Conservation (phyloP, 2,888 invertebrate species). For the Ormyrus nitidulus region DNA sequence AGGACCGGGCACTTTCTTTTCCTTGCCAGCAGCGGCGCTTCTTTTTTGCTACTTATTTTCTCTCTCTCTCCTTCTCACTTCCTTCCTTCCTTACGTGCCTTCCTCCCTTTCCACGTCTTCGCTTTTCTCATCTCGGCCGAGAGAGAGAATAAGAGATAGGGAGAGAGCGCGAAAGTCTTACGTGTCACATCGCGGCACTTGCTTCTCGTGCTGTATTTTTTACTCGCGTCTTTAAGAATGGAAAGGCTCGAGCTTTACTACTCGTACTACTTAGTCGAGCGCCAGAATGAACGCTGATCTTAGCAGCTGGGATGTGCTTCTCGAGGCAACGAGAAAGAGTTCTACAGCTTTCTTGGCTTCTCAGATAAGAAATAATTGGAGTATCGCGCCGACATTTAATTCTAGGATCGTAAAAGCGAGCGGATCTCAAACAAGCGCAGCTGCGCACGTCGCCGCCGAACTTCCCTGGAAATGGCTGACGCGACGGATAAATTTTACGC, state of each 20-base stretch:
- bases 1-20: slow-evolving; percentile 46
- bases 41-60: slow-evolving; percentile 37
- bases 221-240: slow-evolving; percentile 53
- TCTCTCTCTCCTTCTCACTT: neutral
- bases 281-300: slow-evolving; percentile 18
- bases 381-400: too few species aligned
- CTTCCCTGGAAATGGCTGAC: slow-evolving; percentile 17
- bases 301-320: neutral
- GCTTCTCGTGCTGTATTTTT: slow-evolving; percentile 19
- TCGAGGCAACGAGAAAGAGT: too few species aligned
- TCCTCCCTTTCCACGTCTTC: neutral
- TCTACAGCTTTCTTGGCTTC: too few species aligned
- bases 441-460: neutral
- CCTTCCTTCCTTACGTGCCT: neutral
- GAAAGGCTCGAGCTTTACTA: slow-evolving; percentile 36
- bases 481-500: slow-evolving; percentile 12
- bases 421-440: neutral
- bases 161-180: neutral
- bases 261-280: slow-evolving; percentile 28
- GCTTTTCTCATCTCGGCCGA: neutral
- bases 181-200: slow-evolving; percentile 21
- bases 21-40: slow-evolving; percentile 28
- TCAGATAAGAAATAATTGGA: too few species aligned
- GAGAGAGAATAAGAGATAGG: too few species aligned
- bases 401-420: too few species aligned